Base-by-base conservation (phyloP, 2,888 invertebrate genomes). In the Cosmia trapezina region DNA sequence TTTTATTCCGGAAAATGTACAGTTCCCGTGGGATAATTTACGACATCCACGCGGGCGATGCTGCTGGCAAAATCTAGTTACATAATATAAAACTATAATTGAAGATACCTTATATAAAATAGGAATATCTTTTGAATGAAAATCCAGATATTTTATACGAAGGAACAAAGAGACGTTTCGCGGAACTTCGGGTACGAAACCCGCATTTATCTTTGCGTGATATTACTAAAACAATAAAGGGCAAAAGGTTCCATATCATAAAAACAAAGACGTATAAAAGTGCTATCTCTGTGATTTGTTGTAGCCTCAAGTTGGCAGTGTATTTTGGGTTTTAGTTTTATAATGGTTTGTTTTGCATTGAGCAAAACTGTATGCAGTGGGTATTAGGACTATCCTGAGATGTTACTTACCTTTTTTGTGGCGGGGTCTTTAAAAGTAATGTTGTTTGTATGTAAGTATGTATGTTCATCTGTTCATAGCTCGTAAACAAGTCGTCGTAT, bases 171-270 rank as follows among this genome's bases (percentile, higher is more conserved):
- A 73, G 61, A 66, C 63, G 45, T 56, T 73, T 37, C 22, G 4
- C 19, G 43, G 33, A 57, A 57, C 69, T 69, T 65, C 28, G 73
- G 69, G 63, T 70, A 56, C n/a, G 51, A 17, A 70, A 66, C 68
- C 73, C 82, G 69, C 78, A 80, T 84, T 84, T 87, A 88, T 87
- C 83, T 83, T 60, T 57, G 56, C 71, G 61, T 69, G 78, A 81
- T 84, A 85, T 86, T 82, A 84, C 83, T 83, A 84, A 88, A 83
- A 86, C 86, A 88, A 86, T 88, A 88, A 87, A 86, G 80, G 80
- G 75, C 75, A 75, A 80, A 81, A 71, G 80, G 79, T 75, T 74
- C 72, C 74, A 70, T 79, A 81, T 79, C 86, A 84, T 84, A 86
- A 87, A 86, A 86, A 88, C 79, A 82, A 86, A 84, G 76, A 78